Conservation (phyloP, 2,797 vertebrate genomes). For the Phalanger gymnotis region DNA sequence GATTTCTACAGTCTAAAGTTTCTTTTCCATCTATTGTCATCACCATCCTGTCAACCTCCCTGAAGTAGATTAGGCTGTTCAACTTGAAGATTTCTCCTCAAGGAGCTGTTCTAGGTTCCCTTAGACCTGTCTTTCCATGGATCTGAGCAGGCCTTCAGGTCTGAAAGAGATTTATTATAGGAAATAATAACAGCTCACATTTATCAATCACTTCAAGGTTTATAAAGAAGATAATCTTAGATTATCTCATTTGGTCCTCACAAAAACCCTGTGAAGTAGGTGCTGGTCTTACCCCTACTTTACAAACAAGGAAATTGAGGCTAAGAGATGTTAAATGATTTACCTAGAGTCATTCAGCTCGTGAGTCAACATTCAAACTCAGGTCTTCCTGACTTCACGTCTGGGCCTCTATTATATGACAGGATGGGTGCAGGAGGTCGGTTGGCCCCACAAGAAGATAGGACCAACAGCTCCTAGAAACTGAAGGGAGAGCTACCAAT, state of each 20-base stretch:
- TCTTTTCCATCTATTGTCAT: slow-evolving; percentile 14
- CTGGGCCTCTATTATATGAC: not conserved
- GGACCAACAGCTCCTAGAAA: not conserved
- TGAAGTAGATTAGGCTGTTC: not conserved
- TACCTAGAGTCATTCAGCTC: not conserved
- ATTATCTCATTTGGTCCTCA: not conserved
- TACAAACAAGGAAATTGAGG: not conserved
- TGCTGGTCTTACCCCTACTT: not conserved
- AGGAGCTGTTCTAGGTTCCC: not conserved
- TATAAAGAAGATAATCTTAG: not conserved
- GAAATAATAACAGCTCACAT: not conserved
- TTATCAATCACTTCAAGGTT: not conserved
- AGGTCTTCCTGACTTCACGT: not conserved
- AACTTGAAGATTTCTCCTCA: slow-evolving; percentile 1
- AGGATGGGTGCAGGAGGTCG: not conserved
- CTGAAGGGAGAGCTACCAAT: not conserved
- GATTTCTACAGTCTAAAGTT: not conserved
- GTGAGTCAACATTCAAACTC: not conserved
- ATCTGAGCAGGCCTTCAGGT: not conserved
- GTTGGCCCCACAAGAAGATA: not conserved
- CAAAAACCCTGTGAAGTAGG: not conserved
- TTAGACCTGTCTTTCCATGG: not conserved
- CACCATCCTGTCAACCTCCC: not conserved
- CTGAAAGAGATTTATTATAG: not conserved
- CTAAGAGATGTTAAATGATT: not conserved